Conservation (phyloP, 2,888 invertebrate genomes). For the Sarcophaga carnaria region DNA sequence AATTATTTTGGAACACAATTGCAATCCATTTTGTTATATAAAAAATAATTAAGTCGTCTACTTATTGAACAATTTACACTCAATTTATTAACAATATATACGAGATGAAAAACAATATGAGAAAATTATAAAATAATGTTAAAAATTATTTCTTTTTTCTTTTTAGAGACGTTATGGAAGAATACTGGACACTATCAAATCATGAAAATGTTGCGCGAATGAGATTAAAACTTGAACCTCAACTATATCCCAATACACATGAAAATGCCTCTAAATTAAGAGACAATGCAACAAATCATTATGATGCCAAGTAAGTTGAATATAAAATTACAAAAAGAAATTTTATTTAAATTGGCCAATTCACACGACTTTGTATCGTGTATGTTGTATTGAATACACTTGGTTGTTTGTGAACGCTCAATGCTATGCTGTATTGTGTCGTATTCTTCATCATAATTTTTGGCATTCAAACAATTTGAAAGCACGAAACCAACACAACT, state of each 20-base stretch:
- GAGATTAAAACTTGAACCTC: slow-evolving; percentile 85
- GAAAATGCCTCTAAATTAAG: slow-evolving; percentile 84
- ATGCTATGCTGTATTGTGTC: too few relatives aligned
- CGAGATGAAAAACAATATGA: not conserved
- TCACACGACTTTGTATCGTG: too few relatives aligned
- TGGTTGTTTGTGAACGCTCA: too few relatives aligned
- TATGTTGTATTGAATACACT: too few relatives aligned
- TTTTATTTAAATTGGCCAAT: too few relatives aligned
- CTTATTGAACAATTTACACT: too few relatives aligned
- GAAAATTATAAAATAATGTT: not conserved
- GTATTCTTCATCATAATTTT: too few relatives aligned
- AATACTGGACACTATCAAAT: slow-evolving; percentile 85
- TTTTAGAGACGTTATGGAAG: slow-evolving; percentile 80
- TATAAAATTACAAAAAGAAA: not conserved
- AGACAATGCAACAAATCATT: slow-evolving; percentile 83
- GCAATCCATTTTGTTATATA: too few relatives aligned
- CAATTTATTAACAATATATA: too few relatives aligned
- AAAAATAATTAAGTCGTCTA: too few relatives aligned
- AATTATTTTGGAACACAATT: not conserved
- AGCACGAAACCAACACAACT: too few relatives aligned
- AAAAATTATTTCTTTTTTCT: slow-evolving; percentile 34
- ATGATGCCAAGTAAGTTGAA: slow-evolving; percentile 78
- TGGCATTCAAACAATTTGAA: too few relatives aligned
- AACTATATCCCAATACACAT: slow-evolving; percentile 84
- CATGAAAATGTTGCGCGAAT: slow-evolving; percentile 85